Base-by-base conservation (phyloP, 2,888 invertebrate species). In the Rhodophaea formosa region DNA sequence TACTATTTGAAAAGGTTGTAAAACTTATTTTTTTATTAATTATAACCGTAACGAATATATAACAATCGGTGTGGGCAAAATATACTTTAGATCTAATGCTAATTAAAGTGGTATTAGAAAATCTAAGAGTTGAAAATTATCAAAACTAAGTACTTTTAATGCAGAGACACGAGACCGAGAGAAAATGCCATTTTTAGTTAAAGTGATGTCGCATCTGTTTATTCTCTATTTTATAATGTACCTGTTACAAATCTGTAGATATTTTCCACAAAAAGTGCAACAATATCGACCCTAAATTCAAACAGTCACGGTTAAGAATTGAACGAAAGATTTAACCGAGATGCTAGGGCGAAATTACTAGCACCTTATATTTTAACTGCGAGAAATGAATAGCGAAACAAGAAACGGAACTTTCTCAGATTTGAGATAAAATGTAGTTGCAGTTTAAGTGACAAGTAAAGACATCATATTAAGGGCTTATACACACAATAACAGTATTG, bases 391-490 rank as follows among this genome's bases (percentile, higher is more conserved):
- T 65, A 64, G 58, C 58, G 61, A 64, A 52, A 68, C 70, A 60
- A 66, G 67, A 66, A 69, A 67, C 66, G 66, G 62, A 70, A 77
- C 79, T 80, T 79, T 78, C 77, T 67, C 74, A 74, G 78, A 79
- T 77, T 60, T 53, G 56, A 74, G 74, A 73, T 77, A 72, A 68
- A 47, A 43, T 42, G 15, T n/a, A 39, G 49, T 42, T 46, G 43
- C 42, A 66, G 68, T 66, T 67, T 61, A 72, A 74, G 70, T 71
- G 70, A 74, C 72, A 70, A 70, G 63, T 52, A 65, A 54, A 69
- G 72, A 72, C 69, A 66, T 73, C 71, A 70, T 59, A 71, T 60
- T 72, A 68, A 69, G 47, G 46, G 30, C n/a, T 23, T 35, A n/a
- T 7, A 23, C 10, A 47, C 39, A 47, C 14, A 29, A 23, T 3